Percentiles rank a stretch among this genome's conserved stretches.
Evolutionary conservation across 2,888 invertebrate genomes (phyloP).

Genomic region (Netelia inedita): DNA sequence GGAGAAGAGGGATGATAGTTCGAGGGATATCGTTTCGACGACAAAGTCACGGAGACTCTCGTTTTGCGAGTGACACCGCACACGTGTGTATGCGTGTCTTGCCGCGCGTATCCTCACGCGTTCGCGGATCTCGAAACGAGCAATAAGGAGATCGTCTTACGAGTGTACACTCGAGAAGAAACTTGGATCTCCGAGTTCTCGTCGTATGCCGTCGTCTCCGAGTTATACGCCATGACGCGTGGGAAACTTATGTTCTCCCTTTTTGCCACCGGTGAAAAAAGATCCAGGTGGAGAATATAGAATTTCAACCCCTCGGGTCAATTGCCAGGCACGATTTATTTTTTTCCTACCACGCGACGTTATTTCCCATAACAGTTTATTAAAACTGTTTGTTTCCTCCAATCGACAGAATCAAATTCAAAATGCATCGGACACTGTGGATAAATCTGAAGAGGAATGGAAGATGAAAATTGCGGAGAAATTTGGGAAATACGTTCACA

Average conservation of each 20-base stretch:
- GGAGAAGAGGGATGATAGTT: not conserved
- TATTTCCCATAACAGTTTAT: not conserved
- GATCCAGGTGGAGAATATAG: conserved; percentile 50
- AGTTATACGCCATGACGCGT: too few species aligned
- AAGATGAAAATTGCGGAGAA: conserved; percentile 31
- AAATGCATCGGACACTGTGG: not conserved
- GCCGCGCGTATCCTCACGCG: not conserved
- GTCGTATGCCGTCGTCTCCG: too few species aligned
- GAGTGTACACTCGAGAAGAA: conserved; percentile 33
- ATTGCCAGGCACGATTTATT: conserved; percentile 52
- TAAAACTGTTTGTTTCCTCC: not conserved
- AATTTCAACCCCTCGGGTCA: conserved; percentile 61
- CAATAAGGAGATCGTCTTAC: conserved; percentile 65
- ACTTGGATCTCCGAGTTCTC: conserved; percentile 28
- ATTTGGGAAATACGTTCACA: conserved; percentile 27
- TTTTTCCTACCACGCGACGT: not conserved
- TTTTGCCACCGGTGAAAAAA: conserved; percentile 34
- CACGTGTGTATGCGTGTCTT: not conserved
- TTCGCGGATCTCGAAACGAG: conserved; percentile 37
- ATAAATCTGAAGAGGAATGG: not conserved
- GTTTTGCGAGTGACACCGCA: conserved; percentile 55
- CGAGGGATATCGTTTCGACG: not conserved
- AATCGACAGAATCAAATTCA: not conserved
- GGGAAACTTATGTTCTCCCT: not conserved
- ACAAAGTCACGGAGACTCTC: conserved; percentile 30